Conservation (phyloP, 2,888 invertebrate genomes). For the Leptarthrus brevirostris region DNA sequence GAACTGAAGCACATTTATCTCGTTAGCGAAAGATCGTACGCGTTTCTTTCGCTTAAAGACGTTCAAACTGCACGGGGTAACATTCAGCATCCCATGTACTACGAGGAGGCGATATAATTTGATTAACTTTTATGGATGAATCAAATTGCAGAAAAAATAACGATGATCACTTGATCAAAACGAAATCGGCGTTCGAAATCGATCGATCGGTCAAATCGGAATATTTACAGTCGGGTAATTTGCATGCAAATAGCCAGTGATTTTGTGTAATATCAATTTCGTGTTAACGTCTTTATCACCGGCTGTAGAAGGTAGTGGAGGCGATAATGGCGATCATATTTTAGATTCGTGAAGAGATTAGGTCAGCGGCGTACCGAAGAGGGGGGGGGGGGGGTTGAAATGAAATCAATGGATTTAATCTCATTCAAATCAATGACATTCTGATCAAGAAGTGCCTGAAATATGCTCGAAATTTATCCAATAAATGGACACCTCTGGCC, state of each 20-base stretch:
- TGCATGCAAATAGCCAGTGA: constrained; percentile 52
- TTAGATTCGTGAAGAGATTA: constrained; percentile 38
- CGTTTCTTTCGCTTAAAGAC: neutral
- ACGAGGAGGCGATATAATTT: constrained; percentile 33
- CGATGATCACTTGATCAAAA: constrained; percentile 34
- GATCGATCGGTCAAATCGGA: constrained; percentile 43
- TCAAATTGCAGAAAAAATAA: constrained; percentile 38
- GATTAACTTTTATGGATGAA: constrained; percentile 41
- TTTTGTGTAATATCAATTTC: constrained; percentile 52
- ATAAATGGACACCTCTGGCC: constrained; percentile 26
- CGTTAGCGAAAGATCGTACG: neutral
- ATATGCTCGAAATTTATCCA: constrained; percentile 32
- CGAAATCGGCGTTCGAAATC: constrained; percentile 23
- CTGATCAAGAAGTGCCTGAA: constrained; percentile 13
- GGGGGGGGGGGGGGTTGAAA: neutral
- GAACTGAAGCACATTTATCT: constrained; percentile 28
- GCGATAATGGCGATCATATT: constrained; percentile 44
- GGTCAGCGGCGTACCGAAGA: constrained; percentile 16
- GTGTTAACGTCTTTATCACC: constrained; percentile 48
- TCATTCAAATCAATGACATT: constrained; percentile 33
- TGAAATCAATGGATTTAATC: constrained; percentile 7
- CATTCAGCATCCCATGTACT: neutral
- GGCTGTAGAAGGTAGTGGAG: constrained; percentile 30
- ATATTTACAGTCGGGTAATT: constrained; percentile 47
- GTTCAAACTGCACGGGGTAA: neutral